Conservation (phyloP, 2,113 vertebrate species). For the Pampusana beccarii region DNA sequence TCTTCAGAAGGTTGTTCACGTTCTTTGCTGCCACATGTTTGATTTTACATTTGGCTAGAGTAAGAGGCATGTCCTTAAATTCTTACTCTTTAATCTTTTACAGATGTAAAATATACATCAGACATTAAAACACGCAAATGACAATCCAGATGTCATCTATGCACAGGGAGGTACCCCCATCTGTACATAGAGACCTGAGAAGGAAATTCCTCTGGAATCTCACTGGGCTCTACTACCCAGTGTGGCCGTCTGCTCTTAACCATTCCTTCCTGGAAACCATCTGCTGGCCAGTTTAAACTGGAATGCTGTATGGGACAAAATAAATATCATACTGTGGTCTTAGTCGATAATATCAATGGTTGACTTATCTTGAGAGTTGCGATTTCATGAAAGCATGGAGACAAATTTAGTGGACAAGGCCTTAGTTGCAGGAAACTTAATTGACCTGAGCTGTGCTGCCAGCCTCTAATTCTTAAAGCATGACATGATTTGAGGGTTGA, state of each 20-base stretch:
- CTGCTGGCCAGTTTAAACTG: not conserved
- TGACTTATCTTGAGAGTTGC: not conserved
- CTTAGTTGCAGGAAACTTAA: not conserved
- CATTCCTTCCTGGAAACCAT: not conserved
- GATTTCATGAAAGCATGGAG: not conserved
- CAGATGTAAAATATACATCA: not conserved
- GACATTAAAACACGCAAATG: not conserved
- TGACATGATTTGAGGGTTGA: not conserved
- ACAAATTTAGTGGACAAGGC: not conserved
- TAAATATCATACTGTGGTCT: not conserved
- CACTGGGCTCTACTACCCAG: not conserved
- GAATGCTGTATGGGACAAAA: not conserved
- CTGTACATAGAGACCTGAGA: not conserved
- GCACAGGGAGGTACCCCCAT: not conserved
- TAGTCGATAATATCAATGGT: fast-evolving
- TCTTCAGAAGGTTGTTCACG: not conserved
- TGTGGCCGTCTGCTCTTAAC: not conserved
- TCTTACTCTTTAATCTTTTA: not conserved
- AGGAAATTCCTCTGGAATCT: not conserved
- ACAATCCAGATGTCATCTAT: not conserved
- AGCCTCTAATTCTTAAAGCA: not conserved
- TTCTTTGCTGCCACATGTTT: not conserved
- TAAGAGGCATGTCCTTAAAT: not conserved
- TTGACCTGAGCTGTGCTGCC: not conserved
- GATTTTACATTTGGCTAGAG: not conserved